Evolutionary conservation across 2,113 vertebrate genomes (phyloP).

Genomic region (Osmerus mordax): DNA sequence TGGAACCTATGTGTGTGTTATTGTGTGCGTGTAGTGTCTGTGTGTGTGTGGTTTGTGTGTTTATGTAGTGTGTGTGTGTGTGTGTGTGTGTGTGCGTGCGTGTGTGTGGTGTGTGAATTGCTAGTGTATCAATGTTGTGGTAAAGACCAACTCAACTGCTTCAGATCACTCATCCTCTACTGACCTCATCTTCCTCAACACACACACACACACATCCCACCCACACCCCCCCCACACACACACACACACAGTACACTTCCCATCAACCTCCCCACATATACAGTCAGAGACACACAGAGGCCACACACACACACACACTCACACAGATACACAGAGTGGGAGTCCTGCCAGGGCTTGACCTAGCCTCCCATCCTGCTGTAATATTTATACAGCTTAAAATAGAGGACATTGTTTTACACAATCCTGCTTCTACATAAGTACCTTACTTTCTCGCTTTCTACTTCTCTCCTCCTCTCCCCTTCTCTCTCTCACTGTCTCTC

Average conservation of each 20-base stretch:
- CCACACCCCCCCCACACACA: background rate
- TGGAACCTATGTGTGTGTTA: background rate
- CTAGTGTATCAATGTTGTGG: background rate
- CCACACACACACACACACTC: slow-evolving; percentile 3
- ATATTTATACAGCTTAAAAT: slow-evolving; percentile 58
- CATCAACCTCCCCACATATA: too few relatives aligned
- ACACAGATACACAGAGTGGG: background rate
- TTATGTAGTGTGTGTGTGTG: slow-evolving; percentile 23
- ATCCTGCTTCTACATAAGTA: slow-evolving; percentile 55
- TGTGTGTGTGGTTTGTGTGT: slow-evolving; percentile 38
- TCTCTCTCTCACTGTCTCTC: background rate
- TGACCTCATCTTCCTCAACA: slow-evolving; percentile 50
- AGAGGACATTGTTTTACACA: slow-evolving; percentile 55
- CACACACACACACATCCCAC: background rate
- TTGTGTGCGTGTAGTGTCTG: slow-evolving; percentile 11
- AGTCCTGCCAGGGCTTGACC: slow-evolving; percentile 27
- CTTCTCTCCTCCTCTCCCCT: slow-evolving; percentile 25
- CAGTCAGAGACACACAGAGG: background rate
- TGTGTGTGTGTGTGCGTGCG: slow-evolving; percentile 18
- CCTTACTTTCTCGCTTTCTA: slow-evolving; percentile 17
- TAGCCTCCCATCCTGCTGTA: slow-evolving; percentile 39
- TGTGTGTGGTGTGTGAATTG: too few relatives aligned
- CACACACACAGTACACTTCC: background rate
- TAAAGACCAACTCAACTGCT: slow-evolving; percentile 52
- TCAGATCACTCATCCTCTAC: slow-evolving; percentile 69